Evolutionary conservation across 2,797 vertebrate species (phyloP).

Genomic region (Pachyuromys duprasi): DNA sequence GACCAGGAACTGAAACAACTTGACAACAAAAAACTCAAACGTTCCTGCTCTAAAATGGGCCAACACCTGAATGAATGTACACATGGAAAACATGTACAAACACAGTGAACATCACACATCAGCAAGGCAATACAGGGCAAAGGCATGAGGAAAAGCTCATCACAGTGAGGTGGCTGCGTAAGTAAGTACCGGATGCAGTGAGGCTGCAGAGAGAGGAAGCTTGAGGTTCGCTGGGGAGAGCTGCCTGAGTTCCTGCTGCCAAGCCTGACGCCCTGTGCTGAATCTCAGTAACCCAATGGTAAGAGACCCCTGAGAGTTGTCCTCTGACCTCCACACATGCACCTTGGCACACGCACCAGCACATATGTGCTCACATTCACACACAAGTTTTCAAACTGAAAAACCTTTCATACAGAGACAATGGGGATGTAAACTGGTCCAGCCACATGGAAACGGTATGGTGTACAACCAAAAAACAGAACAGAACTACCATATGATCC

Average conservation of each 20-base stretch:
- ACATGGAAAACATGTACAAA: background rate
- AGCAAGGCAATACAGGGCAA: background rate
- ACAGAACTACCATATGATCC: background rate
- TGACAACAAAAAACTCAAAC: background rate
- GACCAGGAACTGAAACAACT: background rate
- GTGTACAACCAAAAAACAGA: background rate
- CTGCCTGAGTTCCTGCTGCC: background rate
- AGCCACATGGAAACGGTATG: background rate
- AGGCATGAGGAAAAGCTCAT: background rate
- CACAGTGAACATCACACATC: background rate
- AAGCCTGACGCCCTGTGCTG: background rate
- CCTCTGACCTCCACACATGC: background rate
- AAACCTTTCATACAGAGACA: background rate
- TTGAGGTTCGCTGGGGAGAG: background rate
- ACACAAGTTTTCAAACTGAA: background rate
- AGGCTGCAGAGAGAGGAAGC: background rate
- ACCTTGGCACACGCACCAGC: background rate
- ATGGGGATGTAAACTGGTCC: background rate
- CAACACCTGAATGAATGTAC: too few relatives aligned
- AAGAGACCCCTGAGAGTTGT: background rate
- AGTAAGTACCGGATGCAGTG: too few relatives aligned
- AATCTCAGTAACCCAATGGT: background rate
- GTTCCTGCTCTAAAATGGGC: background rate
- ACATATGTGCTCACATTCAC: background rate
- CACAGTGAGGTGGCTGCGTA: background rate